A percentile compares a stretch with the other conserved stretches of the same genome.
These are phyloP conservation scores for Pocota personata DNA, from an alignment of 2,888 invertebrate species.

Conservation along the genomic window DNA sequence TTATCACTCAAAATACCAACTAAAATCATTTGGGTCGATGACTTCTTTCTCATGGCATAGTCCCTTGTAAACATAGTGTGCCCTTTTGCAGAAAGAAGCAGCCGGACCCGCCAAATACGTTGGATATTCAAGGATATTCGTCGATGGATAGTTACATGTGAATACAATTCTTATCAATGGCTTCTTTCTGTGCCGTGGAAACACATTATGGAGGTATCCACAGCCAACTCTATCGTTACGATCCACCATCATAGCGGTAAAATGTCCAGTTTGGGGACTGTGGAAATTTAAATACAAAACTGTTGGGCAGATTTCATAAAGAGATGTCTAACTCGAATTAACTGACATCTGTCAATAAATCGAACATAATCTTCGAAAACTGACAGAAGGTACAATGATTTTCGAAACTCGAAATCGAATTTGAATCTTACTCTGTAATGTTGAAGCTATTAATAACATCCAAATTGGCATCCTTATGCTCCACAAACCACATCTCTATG, in stretches of 20 bases:
- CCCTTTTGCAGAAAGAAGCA: slow-evolving; percentile 18
- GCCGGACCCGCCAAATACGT: slow-evolving; percentile 15
- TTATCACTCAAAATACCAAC: slow-evolving; percentile 41
- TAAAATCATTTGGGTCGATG: slow-evolving; percentile 51
- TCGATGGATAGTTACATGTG: slow-evolving; percentile 59
- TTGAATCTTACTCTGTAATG: slow-evolving; percentile 37
- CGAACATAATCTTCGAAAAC: too few species aligned
- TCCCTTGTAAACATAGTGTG: slow-evolving; percentile 12
- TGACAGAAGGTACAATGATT: too few species aligned
- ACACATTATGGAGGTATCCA: slow-evolving; percentile 1
- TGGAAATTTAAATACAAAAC: neutral
- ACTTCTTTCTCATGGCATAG: slow-evolving; percentile 19
- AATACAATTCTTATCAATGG: slow-evolving; percentile 38
- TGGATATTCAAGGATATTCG: slow-evolving; percentile 42
- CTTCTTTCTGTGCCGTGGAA: neutral
- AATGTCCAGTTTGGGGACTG: slow-evolving; percentile 61
- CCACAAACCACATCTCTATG: slow-evolving; percentile 53
- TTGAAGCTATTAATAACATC: slow-evolving; percentile 22
- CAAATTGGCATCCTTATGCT: slow-evolving; percentile 40
- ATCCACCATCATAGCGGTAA: slow-evolving; percentile 43
- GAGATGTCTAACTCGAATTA: too few species aligned
- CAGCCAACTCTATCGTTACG: slow-evolving; percentile 47
- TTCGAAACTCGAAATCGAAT: neutral
- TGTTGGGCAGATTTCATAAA: too few species aligned
- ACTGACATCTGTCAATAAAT: neutral